phyloP scores from a whole-genome alignment of 1,140 invertebrate genomes.

The Aplysia californica region DNA sequence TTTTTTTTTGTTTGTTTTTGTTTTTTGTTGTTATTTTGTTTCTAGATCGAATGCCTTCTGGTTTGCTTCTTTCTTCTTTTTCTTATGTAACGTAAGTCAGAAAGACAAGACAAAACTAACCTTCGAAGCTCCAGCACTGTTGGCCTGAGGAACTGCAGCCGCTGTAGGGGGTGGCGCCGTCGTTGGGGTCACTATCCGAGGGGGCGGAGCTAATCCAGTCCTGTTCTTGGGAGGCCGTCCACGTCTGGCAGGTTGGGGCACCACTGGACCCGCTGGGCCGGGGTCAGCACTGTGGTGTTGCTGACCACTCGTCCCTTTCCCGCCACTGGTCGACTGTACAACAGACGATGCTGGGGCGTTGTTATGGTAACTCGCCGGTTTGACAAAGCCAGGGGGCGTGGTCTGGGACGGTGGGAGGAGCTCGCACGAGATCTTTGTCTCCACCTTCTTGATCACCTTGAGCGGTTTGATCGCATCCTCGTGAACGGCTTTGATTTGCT shows the following conservation, averaged over 20 bases:
- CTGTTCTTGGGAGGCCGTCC: conserved; percentile 36
- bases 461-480: not conserved
- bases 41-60: too few relatives aligned
- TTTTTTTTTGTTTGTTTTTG: too few relatives aligned
- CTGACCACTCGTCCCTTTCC: not conserved
- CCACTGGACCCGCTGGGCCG: not conserved
- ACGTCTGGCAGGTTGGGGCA: conserved; percentile 24
- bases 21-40: too few relatives aligned
- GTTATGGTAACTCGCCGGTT: not conserved
- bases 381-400: not conserved
- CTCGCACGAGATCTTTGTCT: not conserved
- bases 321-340: not conserved
- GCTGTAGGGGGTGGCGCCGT: not conserved
- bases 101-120: not conserved
- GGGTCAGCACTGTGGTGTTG: not conserved
- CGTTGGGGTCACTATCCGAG: not conserved
- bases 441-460: conserved; percentile 5
- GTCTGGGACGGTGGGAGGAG: not conserved
- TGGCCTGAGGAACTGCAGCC: not conserved
- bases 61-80: too few relatives aligned
- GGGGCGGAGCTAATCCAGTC: not conserved
- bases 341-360: not conserved
- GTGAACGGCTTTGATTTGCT: not conserved
- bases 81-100: too few relatives aligned
- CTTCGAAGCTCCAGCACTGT: not conserved